Evolutionary conservation across 35 echinoderm and acorn worm genomes (phyloP), one percentile per base, ranked within the genome.

Genomic region (Holothuria glaberrima): DNA sequence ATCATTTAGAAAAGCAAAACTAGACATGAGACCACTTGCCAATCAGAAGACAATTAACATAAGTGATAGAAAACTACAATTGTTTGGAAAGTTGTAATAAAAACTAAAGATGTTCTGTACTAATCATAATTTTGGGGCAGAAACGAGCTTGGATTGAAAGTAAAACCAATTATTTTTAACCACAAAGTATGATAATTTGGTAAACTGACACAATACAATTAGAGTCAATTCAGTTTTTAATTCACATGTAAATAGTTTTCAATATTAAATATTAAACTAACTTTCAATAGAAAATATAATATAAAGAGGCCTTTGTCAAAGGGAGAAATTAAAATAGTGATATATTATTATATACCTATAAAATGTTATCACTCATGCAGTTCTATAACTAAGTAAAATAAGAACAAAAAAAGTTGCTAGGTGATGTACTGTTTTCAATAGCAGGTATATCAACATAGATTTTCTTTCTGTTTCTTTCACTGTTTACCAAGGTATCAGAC

Each of bases 181-280:
- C 72, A 41, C 22, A 76, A 76, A 45, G 46, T 76, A 76, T 76
- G 46, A 38, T 41, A 76, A 76, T 45, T 76, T 76, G 72, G 72
- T 76, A 45, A 45, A 76, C 46, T 44, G 72, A 76, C 35, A 76
- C 72, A 31, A 71, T 31, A 76, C 46, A 27, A 28, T 71, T 45
- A 76, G 34, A 76, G 72, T 76, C 72, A 34, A 45, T 76, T 45
- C 46, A 34, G 46, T 34, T 45, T 44, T 45, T 38, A 76, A 76
- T 76, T 76, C 24, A 76, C 72, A 34, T 38, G 35, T 31, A 17
- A 31, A 20, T 76, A 76, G 72, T 41, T 76, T 76, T 45, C 33
- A 76, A 34, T 76, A 76, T 76, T 76, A 76, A 76, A 76, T 76
- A 76, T 76, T 76, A 76, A 76, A 76, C 72, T 76, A 45, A 76